Evolutionary conservation across 2,888 invertebrate genomes (phyloP).

Genomic region (Corbicula japonica): DNA sequence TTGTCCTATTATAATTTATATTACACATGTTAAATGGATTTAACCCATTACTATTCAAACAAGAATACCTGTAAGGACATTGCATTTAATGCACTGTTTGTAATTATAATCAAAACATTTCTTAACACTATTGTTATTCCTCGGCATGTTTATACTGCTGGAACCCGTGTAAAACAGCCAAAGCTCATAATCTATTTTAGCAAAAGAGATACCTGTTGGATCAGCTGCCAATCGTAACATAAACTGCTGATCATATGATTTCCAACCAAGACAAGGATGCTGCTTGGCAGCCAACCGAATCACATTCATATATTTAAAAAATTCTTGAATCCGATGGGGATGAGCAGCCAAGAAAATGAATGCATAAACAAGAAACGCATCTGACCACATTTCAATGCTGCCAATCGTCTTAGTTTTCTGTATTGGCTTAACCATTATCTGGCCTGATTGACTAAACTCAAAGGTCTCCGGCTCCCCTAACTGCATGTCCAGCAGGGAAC

Average conservation of each 20-base stretch:
- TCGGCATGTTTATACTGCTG: background rate
- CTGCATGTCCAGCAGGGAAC: background rate
- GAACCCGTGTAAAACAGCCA: background rate
- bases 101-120: slow-evolving; percentile 20
- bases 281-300: slow-evolving; percentile 2
- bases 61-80: background rate
- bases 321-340: background rate
- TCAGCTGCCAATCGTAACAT: background rate
- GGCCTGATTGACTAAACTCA: background rate
- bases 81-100: background rate
- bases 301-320: slow-evolving; percentile 13
- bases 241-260: slow-evolving; percentile 21
- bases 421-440: background rate
- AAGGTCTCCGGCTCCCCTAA: background rate
- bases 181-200: slow-evolving; percentile 3
- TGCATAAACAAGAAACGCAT: slow-evolving; percentile 1
- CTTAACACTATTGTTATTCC: background rate
- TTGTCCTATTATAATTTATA: background rate
- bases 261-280: background rate
- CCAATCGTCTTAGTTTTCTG: background rate
- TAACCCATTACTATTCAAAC: slow-evolving; percentile 1
- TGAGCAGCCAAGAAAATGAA: slow-evolving; percentile 1
- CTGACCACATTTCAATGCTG: background rate
- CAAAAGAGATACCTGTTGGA: background rate
- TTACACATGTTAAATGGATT: background rate